phyloP scores from a whole-genome alignment of 2,113 vertebrate genomes.

The Psephotus haematonotus region DNA sequence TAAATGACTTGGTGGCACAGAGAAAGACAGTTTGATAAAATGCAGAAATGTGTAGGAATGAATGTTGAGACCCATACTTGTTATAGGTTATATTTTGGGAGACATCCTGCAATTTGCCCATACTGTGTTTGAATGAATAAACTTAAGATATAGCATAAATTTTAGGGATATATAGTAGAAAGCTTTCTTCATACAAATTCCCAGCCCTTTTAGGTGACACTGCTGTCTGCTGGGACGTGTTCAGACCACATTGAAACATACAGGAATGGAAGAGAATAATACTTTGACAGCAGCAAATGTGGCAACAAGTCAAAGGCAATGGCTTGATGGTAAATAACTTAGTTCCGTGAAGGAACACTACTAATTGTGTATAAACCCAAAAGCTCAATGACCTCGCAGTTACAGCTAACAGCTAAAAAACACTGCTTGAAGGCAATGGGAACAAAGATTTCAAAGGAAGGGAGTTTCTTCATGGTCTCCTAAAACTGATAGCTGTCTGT shows the following conservation, averaged over 20 bases:
- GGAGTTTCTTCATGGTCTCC: background rate
- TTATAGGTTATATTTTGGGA: background rate
- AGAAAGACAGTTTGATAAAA: background rate
- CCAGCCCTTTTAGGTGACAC: background rate
- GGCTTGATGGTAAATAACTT: background rate
- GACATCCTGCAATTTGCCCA: constrained; percentile 10
- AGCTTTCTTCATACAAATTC: background rate
- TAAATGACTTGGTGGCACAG: background rate
- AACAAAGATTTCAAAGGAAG: background rate
- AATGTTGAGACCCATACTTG: background rate
- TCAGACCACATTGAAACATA: background rate
- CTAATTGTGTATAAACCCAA: background rate
- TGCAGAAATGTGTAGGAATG: background rate
- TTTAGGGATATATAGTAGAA: background rate
- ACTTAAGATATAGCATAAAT: background rate
- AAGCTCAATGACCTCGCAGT: background rate
- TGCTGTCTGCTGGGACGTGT: background rate
- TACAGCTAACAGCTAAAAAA: background rate
- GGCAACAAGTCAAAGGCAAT: background rate
- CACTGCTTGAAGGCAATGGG: background rate
- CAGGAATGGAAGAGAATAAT: background rate
- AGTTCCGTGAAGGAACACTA: background rate
- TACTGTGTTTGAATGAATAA: constrained; percentile 14
- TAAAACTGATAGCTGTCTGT: background rate
- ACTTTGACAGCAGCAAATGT: background rate